Evolutionary conservation across 2,797 vertebrate genomes (phyloP).

Genomic region (Oreochromis mossambicus): DNA sequence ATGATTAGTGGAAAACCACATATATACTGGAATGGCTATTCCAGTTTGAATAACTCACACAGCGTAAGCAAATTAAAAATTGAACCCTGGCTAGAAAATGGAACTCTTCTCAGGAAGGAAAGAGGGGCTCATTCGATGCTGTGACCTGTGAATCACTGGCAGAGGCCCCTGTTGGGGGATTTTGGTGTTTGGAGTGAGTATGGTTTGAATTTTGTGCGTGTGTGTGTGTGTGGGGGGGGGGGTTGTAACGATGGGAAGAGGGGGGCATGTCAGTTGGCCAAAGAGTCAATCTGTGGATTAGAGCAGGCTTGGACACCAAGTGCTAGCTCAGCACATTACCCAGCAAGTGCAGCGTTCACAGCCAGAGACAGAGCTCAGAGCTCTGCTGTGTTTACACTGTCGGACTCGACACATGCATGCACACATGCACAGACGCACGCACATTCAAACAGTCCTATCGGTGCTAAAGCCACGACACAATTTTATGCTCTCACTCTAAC

Average conservation of each 20-base stretch:
- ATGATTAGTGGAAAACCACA: neutral
- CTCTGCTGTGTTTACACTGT: slow-evolving; percentile 59
- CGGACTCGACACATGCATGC: slow-evolving; percentile 9
- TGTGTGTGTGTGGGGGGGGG: neutral
- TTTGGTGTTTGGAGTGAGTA: slow-evolving; percentile 10
- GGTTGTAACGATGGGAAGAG: neutral
- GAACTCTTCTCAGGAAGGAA: neutral
- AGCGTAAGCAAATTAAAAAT: neutral
- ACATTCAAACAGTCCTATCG: neutral
- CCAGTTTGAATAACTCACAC: neutral
- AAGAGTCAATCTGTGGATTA: slow-evolving; percentile 72
- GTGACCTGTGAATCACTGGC: slow-evolving; percentile 28
- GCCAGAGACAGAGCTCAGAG: slow-evolving; percentile 56
- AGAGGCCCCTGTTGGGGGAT: slow-evolving; percentile 33
- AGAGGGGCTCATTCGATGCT: slow-evolving; percentile 1
- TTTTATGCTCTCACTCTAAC: neutral
- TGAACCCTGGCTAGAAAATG: neutral
- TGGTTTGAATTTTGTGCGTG: neutral
- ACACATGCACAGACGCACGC: slow-evolving; percentile 24
- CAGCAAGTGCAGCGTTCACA: slow-evolving; percentile 65
- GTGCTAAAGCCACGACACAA: neutral
- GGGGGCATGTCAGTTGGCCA: slow-evolving; percentile 36
- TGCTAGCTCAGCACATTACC: slow-evolving; percentile 74
- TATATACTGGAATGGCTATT: neutral
- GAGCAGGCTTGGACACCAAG: slow-evolving; percentile 61